Evolutionary conservation across 2,888 invertebrate genomes (phyloP), one percentile per base, ranked within the genome.

Genomic region (Drosophila vallismaia): DNA sequence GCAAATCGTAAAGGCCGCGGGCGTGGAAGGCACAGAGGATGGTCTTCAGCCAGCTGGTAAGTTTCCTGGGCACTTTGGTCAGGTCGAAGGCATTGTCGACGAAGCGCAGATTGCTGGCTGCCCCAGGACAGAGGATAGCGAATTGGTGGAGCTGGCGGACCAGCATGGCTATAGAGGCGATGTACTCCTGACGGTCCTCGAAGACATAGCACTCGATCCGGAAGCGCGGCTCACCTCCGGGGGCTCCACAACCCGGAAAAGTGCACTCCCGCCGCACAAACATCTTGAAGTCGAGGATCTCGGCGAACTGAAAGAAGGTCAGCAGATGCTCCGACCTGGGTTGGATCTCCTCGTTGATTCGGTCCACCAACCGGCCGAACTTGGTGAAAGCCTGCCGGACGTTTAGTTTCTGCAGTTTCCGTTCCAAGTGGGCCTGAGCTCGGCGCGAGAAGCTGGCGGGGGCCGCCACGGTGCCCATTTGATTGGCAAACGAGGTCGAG

Each of bases 171-270:
- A 74, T 28, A 4, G 63, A 56, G 0, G 53, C 33, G 2, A 74
- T 14, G 10, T 45, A 64, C 8, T 74, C 74, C 3, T 42, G 44
- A 0, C 58, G 56, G 38, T 74, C 63, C n/a, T 59, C 59, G 24
- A 53, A 63, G 9, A 63, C 19, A 14, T 38, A 74, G 38, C 74
- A 69, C 1, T 74, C 74, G 4, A 74, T 2, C 4, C 62, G 69
- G 40, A 36, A 64, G 3, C 63, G 63, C 2, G 14, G 33, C 1
- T 29, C 49, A 9, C 53, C 12, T 0, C 4, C 3, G 0, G 52
- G 48, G 0, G 31, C 10, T 0, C 31, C 0, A 0, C 0, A 7
- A n/a, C 29, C 29, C 3, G n/a, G 12, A 31, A 49, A 46, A 12
- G 10, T 24, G 19, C 4, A 19, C 33, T 69, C 74, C 1, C 8